Evolutionary conservation across 1,140 invertebrate genomes (phyloP).

Genomic region (Caenorhabditis elegans): DNA sequence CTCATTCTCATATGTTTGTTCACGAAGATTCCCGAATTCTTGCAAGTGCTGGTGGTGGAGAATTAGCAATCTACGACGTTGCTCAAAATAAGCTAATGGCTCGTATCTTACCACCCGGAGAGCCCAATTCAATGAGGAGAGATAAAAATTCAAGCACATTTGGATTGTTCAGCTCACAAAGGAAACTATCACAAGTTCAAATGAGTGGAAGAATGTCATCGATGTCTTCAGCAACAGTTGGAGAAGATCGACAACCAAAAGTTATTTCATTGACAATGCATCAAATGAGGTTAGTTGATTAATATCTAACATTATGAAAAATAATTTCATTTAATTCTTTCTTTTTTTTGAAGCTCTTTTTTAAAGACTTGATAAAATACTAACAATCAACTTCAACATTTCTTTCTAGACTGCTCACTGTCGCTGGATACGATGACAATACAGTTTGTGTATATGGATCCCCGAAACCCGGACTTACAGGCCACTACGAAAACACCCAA

Average conservation of each 20-base stretch:
- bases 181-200: not conserved
- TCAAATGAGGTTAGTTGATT: constrained; percentile 28
- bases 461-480: not conserved
- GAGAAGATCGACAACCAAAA: not conserved
- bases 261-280: constrained; percentile 6
- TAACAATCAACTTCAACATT: not conserved
- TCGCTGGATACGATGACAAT: not conserved
- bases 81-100: not conserved
- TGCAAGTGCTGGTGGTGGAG: not conserved
- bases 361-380: not conserved
- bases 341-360: too few species aligned
- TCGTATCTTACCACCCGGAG: not conserved
- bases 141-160: not conserved
- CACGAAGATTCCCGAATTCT: not conserved
- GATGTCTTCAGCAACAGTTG: too few species aligned
- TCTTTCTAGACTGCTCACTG: not conserved
- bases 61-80: not conserved
- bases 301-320: too few species aligned
- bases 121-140: not conserved
- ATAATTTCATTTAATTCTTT: too few species aligned
- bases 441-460: not conserved
- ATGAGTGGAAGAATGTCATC: not conserved
- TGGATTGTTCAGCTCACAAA: not conserved
- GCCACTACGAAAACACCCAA: not conserved
- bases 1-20: not conserved